These are phyloP conservation scores for Glareola pratincola DNA, from an alignment of 2,113 vertebrate species.

Conservation along the genomic window DNA sequence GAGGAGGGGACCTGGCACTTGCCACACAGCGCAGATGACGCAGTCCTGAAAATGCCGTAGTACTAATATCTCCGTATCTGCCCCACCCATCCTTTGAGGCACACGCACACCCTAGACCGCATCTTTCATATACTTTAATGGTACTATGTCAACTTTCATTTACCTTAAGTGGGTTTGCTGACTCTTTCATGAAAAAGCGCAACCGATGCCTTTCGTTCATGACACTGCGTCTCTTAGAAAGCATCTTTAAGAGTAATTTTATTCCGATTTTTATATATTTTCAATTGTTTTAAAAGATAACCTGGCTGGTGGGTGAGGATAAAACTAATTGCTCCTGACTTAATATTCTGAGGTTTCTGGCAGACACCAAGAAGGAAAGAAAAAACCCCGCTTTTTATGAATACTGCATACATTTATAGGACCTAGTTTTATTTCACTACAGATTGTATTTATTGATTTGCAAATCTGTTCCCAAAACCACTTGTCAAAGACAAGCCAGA, in stretches of 20 bases:
- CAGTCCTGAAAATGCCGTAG: conserved; percentile 45
- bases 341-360: not conserved
- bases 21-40: conserved; percentile 22
- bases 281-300: not conserved
- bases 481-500: not conserved
- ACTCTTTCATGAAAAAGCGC: conserved; percentile 35
- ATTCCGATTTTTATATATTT: not conserved
- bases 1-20: not conserved
- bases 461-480: not conserved
- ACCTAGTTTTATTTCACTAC: not conserved
- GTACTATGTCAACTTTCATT: conserved; percentile 66
- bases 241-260: not conserved
- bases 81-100: conserved; percentile 49
- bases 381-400: not conserved
- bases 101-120: conserved; percentile 25
- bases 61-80: conserved; percentile 12
- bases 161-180: conserved; percentile 51
- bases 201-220: not conserved
- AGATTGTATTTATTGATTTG: not conserved
- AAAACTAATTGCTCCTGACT: not conserved
- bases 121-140: conserved; percentile 56
- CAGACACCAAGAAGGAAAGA: not conserved
- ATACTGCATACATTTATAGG: not conserved
- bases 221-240: not conserved
- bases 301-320: not conserved